Percentiles rank a stretch among this genome's conserved stretches.
These are phyloP conservation scores for Thelaira solivaga DNA, from an alignment of 2,888 invertebrate species.

Conservation along the genomic window DNA sequence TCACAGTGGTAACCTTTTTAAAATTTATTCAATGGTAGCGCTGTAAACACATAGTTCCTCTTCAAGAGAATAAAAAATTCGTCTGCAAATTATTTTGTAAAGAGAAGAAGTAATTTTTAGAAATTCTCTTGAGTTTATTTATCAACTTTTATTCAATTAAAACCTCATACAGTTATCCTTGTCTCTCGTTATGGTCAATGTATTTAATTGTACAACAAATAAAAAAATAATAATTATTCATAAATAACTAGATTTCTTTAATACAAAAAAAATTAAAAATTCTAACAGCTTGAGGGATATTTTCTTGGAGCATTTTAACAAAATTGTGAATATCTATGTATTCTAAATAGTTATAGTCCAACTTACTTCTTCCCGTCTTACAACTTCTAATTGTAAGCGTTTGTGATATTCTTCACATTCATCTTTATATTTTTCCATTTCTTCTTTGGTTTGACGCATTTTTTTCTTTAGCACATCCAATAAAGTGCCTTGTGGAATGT, in stretches of 20 bases:
- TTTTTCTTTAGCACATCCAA: slow-evolving; percentile 99
- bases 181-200: slow-evolving; percentile 23
- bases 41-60: slow-evolving; percentile 20
- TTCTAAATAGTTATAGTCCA: background rate
- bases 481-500: slow-evolving; percentile 94
- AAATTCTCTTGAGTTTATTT: slow-evolving; percentile 14
- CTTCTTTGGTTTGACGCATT: slow-evolving; percentile 99
- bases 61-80: background rate
- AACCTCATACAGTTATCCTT: slow-evolving; percentile 33
- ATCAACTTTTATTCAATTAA: background rate
- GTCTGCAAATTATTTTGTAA: background rate
- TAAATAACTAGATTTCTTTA: slow-evolving; percentile 6
- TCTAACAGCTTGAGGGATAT: background rate
- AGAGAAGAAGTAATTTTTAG: background rate
- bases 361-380: slow-evolving; percentile 99
- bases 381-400: slow-evolving; percentile 95
- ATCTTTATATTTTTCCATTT: slow-evolving; percentile 99
- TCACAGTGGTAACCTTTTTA: no score
- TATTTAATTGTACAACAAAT: background rate
- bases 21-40: background rate
- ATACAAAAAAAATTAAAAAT: background rate
- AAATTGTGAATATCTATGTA: background rate
- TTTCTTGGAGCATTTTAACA: slow-evolving; percentile 46
- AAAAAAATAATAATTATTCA: background rate
- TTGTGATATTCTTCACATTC: slow-evolving; percentile 97